phyloP scores from a whole-genome alignment of 2,888 invertebrate species.

The Thalpophila matura region DNA sequence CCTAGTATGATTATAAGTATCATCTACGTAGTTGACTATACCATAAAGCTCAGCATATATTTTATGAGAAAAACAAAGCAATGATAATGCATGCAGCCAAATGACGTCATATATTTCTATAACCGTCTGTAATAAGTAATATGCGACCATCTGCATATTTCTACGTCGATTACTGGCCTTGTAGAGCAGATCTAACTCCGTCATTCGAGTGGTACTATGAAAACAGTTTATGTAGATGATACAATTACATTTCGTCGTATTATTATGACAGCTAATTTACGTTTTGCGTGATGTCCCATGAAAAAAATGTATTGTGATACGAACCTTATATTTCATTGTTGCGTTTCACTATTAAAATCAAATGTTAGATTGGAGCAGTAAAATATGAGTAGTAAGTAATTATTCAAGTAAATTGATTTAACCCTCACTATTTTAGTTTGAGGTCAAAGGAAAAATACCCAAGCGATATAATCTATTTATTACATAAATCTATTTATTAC shows the following conservation, averaged over 20 bases:
- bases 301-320: conserved; percentile 58
- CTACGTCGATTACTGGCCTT: conserved; percentile 48
- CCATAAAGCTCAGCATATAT: neutral
- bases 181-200: conserved; percentile 41
- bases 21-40: conserved; percentile 1
- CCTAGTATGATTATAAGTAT: conserved; percentile 1
- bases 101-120: conserved; percentile 59
- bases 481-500: neutral
- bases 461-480: neutral
- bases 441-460: neutral
- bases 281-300: conserved; percentile 64
- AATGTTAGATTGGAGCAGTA: conserved; percentile 44
- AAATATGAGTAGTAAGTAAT: conserved; percentile 20
- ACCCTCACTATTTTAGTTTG: conserved; percentile 7
- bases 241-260: conserved; percentile 59
- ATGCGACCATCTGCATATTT: conserved; percentile 53
- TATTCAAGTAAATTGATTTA: conserved; percentile 33
- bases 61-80: conserved; percentile 36
- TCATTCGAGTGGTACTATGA: conserved; percentile 46
- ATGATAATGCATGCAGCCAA: conserved; percentile 38
- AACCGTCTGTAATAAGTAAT: conserved; percentile 57
- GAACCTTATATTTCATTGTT: conserved; percentile 59
- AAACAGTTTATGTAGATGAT: conserved; percentile 58
- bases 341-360: conserved; percentile 52
- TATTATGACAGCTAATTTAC: conserved; percentile 65